A percentile compares a stretch with the other conserved stretches of the same genome.
Evolutionary conservation across 2,888 invertebrate species (phyloP).

Genomic region (Sarcophaga caerulescens): DNA sequence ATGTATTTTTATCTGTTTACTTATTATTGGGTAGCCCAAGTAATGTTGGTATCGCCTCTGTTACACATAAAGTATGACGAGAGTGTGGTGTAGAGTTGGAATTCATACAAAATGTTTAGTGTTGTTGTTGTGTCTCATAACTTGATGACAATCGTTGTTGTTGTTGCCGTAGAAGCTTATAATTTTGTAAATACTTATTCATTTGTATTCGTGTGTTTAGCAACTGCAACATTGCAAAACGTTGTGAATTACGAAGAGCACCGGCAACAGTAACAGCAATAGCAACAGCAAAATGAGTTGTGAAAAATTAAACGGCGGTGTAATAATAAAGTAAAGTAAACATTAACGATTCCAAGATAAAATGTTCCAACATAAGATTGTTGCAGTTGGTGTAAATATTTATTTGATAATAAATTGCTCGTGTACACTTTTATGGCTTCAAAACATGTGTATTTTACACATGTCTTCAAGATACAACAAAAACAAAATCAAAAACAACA

Average conservation of each 20-base stretch:
- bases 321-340: too few relatives aligned
- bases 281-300: too few relatives aligned
- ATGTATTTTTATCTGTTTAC: too few relatives aligned
- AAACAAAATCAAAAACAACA: too few relatives aligned
- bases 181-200: not conserved
- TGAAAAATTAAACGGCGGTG: too few relatives aligned
- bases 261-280: too few relatives aligned
- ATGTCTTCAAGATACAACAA: not conserved
- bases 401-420: slow-evolving; percentile 39
- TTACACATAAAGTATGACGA: too few relatives aligned
- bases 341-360: too few relatives aligned
- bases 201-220: not conserved
- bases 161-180: not conserved
- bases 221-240: not conserved
- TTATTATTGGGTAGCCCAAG: too few relatives aligned
- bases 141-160: not conserved
- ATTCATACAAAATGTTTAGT: not conserved
- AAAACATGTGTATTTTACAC: slow-evolving; percentile 13
- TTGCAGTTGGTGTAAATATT: slow-evolving; percentile 33
- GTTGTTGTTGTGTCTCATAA: too few relatives aligned
- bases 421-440: not conserved
- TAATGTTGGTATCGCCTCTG: too few relatives aligned
- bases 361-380: not conserved
- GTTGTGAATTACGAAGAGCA: too few relatives aligned
- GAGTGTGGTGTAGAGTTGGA: not conserved